phyloP scores from a whole-genome alignment of 2,888 invertebrate genomes.

The Morinoia aosen region DNA sequence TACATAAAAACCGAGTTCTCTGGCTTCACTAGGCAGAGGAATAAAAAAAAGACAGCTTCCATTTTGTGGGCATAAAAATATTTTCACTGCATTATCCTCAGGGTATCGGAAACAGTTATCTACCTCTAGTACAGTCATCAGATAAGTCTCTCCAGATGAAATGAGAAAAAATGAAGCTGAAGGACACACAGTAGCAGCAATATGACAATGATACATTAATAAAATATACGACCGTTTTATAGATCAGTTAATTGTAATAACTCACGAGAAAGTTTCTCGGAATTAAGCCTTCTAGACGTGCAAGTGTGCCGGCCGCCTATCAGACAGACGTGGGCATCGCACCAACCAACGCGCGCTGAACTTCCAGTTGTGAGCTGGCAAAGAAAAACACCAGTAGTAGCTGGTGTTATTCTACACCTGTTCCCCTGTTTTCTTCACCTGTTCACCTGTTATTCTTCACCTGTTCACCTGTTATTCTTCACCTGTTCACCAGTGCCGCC shows the following conservation, averaged over 20 bases:
- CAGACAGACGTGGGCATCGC: background rate
- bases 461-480: no score
- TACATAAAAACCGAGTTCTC: background rate
- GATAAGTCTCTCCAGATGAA: background rate
- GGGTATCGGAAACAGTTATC: background rate
- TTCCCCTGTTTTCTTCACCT: no score
- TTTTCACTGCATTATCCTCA: background rate
- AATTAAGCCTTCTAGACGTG: background rate
- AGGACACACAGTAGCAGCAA: background rate
- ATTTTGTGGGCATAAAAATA: background rate
- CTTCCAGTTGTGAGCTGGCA: background rate
- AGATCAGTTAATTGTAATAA: no score
- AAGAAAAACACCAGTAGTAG: background rate
- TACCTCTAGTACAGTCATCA: background rate
- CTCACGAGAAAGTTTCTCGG: no score
- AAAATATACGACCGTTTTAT: no score
- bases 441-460: no score
- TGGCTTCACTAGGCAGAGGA: background rate
- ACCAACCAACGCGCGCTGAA: background rate
- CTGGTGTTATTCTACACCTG: background rate
- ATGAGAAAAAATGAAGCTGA: background rate
- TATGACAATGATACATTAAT: no score
- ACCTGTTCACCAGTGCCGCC: background rate
- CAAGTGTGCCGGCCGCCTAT: background rate
- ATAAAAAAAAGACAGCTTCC: background rate